Base-by-base conservation (phyloP, 1,140 invertebrate species). In the Panonychus citri region DNA sequence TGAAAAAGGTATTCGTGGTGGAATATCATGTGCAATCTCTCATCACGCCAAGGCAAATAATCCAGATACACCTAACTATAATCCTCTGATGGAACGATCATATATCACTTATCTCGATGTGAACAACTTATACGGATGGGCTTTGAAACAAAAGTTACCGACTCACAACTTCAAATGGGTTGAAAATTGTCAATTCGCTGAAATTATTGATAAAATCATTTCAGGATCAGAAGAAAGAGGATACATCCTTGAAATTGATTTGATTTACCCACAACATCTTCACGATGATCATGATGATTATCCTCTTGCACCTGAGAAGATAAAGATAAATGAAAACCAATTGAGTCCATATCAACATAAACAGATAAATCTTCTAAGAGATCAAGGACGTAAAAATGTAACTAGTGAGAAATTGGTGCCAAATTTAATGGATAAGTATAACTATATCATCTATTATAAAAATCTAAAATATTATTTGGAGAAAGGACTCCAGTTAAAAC, bases 81-180 rank as follows among this genome's bases (percentile, higher is more conserved):
- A 64, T 46, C 17, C n/a, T n/a, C 37, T 52, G 42, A 46, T 59
- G 30, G 57, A 55, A 24, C 61, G 59, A 55, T 40, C 40, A 58
- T 65, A 62, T 55, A 56, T 67, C 2, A 51, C 57, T 5, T 63
- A 64, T 53, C 24, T 62, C 17, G 62, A 65, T 61, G 58, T 59
- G 12, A 60, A 60, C 49, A 64, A 64, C 57, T 53, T 64, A 49
- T 62, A 64, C 54, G 62, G 61, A 12, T 59, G 53, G 50, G 58
- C 59, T 3, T 56, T 59, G 30, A 49, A 17, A 37, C 55, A 61
- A 43, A 53, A 59, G 30, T 39, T 60, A 19, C 56, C 57, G 10
- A 39, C 52, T 58, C 27, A 40, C 39, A 27, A 34, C 19, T 62
- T 63, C 42, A 8, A 59, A 39, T 62, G 56, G 56, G 5, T 17